Evolutionary conservation across 2,113 vertebrate genomes (phyloP).

Genomic region (Xerus inauris): DNA sequence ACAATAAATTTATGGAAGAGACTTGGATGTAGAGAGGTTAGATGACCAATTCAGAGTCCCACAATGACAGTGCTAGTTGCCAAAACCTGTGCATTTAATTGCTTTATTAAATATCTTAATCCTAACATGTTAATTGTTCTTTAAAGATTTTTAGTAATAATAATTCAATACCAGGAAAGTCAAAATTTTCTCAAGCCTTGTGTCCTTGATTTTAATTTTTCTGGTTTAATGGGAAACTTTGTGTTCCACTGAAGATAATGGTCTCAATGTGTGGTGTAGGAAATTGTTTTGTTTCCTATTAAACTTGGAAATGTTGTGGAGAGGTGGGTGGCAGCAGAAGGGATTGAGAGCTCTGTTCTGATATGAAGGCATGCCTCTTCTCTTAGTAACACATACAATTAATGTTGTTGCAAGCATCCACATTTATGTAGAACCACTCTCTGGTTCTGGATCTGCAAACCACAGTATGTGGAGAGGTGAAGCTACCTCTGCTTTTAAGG

Average conservation of each 20-base stretch:
- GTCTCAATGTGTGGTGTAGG: neutral
- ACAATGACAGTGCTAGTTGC: fast-evolving
- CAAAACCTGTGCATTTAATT: neutral
- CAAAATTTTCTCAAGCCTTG: neutral
- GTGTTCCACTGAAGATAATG: neutral
- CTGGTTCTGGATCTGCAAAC: neutral
- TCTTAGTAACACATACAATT: neutral
- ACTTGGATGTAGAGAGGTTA: neutral
- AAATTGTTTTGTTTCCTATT: constrained; percentile 37
- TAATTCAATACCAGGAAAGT: neutral
- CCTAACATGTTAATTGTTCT: neutral
- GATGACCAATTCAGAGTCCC: neutral
- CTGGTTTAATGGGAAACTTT: constrained; percentile 17
- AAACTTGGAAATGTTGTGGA: neutral
- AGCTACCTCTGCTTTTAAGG: neutral
- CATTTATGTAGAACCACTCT: neutral
- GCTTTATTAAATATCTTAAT: neutral
- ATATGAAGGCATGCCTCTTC: neutral
- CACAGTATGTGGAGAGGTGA: fast-evolving
- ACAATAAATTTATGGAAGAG: neutral
- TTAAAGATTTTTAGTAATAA: neutral
- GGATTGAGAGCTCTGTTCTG: neutral
- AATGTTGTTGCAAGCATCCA: neutral
- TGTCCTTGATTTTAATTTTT: constrained; percentile 16
- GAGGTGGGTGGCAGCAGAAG: constrained; percentile 29